Evolutionary conservation across 2,888 invertebrate species (phyloP).

Genomic region (Xestoiulus laeticollis): DNA sequence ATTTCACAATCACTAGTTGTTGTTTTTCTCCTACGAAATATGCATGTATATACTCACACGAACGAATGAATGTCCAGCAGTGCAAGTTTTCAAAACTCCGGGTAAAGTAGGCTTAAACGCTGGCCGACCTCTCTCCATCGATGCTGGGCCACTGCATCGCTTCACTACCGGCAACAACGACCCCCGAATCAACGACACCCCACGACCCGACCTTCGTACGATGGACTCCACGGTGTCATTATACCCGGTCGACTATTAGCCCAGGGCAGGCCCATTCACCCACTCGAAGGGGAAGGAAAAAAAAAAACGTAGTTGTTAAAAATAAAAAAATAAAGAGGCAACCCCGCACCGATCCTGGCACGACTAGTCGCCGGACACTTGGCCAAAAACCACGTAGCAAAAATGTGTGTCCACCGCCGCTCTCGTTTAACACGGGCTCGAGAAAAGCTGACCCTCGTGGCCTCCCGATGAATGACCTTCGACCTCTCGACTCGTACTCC

Average conservation of each 20-base stretch:
- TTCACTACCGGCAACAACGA: background rate
- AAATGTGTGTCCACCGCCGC: background rate
- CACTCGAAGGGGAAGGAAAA: background rate
- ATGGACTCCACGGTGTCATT: background rate
- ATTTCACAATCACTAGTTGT: no score
- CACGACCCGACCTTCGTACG: background rate
- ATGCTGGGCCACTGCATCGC: background rate
- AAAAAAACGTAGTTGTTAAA: no score
- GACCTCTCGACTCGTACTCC: background rate
- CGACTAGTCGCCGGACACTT: slow-evolving; percentile 43
- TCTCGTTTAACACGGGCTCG: background rate
- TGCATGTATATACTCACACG: no score
- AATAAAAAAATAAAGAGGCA: background rate
- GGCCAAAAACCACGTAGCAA: background rate
- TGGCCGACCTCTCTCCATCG: background rate
- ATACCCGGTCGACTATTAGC: slow-evolving; percentile 36
- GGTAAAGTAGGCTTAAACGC: background rate
- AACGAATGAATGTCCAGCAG: no score
- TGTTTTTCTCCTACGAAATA: no score
- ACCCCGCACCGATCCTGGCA: slow-evolving; percentile 12
- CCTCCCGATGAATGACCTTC: background rate
- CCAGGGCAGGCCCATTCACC: slow-evolving; percentile 44
- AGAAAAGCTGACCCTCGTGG: background rate
- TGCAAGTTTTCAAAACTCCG: background rate
- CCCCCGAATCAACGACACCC: background rate